These are phyloP conservation scores for Cynopterus sphinx DNA, from an alignment of 2,797 vertebrate genomes.

Conservation along the genomic window DNA sequence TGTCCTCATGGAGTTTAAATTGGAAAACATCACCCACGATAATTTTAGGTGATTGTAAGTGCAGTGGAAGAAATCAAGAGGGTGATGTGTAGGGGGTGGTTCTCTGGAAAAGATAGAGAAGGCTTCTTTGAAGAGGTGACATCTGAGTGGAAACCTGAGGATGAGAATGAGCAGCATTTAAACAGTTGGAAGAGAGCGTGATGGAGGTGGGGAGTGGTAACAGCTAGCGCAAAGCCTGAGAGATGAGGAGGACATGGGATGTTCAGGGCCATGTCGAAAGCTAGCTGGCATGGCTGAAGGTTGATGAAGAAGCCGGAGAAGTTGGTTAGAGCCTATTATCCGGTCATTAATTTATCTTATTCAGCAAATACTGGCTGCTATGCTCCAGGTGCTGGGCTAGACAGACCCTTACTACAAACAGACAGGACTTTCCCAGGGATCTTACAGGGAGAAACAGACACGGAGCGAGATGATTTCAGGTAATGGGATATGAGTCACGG, in stretches of 20 bases:
- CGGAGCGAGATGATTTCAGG: neutral
- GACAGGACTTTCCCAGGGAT: neutral
- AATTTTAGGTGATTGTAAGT: neutral
- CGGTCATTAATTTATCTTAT: neutral
- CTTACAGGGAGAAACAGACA: neutral
- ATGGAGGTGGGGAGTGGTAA: neutral
- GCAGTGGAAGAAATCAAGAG: neutral
- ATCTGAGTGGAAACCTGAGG: neutral
- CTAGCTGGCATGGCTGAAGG: rapidly evolving
- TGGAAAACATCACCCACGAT: no score
- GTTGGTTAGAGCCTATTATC: neutral
- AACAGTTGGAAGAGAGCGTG: neutral
- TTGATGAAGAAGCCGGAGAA: neutral
- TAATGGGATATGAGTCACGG: rapidly evolving
- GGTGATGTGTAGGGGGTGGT: neutral
- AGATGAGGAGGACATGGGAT: neutral
- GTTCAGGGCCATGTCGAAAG: neutral
- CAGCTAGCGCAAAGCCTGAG: neutral
- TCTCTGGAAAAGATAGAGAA: neutral
- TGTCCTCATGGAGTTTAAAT: rapidly evolving
- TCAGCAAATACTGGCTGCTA: neutral
- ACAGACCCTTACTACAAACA: neutral
- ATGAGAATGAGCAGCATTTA: rapidly evolving
- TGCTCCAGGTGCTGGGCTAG: rapidly evolving
- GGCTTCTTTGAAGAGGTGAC: neutral